phyloP scores from a whole-genome alignment of 2,888 invertebrate genomes.

The Oligia strigilis region DNA sequence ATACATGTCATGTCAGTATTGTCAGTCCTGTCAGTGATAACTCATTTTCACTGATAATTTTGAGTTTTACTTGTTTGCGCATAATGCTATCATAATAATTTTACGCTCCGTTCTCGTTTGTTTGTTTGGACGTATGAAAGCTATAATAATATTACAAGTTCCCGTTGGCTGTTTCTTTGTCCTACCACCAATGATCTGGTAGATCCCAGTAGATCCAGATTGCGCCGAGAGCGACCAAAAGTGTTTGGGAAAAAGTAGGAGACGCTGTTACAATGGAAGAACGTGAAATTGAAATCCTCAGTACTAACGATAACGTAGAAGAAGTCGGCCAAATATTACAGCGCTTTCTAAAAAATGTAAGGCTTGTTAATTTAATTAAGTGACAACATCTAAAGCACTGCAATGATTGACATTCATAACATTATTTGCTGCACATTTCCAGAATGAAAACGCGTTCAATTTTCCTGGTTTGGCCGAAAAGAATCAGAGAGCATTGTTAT shows the following conservation, averaged over 20 bases:
- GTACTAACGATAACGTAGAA: conserved; percentile 71
- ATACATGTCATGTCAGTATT: too few species aligned
- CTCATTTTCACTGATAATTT: not conserved
- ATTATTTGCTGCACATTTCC: conserved; percentile 65
- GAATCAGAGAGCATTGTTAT: conserved; percentile 90
- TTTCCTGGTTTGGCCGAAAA: conserved; percentile 91
- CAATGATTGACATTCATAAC: not conserved
- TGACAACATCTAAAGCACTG: not conserved
- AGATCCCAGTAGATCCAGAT: conserved; percentile 16
- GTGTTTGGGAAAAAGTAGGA: not conserved
- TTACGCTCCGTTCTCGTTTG: not conserved
- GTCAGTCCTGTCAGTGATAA: not conserved
- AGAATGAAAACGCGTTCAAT: conserved; percentile 89
- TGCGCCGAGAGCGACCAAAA: not conserved
- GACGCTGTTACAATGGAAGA: conserved; percentile 78
- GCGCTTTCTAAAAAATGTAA: conserved; percentile 80
- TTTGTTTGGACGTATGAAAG: not conserved
- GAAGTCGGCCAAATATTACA: conserved; percentile 75
- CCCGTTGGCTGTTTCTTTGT: not conserved
- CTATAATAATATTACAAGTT: not conserved
- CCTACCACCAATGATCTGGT: conserved; percentile 2
- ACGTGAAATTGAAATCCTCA: conserved; percentile 79
- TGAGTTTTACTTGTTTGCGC: not conserved
- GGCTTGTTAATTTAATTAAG: conserved; percentile 60
- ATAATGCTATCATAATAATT: not conserved